A percentile compares a stretch with the other conserved stretches of the same genome.
Conservation (phyloP, 2,113 vertebrate species). For the Neolamprologus falcicula region DNA sequence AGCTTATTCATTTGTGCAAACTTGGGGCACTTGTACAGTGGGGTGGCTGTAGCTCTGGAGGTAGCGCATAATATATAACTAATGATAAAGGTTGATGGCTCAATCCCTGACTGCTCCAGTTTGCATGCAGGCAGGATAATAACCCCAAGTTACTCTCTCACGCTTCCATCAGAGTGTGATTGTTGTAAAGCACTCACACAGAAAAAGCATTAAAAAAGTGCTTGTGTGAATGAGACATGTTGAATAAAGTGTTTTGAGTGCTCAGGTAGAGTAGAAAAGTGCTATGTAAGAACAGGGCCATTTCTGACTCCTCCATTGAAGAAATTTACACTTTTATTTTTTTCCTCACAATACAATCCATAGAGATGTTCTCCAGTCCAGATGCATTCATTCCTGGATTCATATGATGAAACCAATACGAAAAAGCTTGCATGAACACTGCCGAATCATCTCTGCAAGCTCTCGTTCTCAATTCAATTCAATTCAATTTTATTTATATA, state of each 20-base stretch:
- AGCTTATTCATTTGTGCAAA: not conserved
- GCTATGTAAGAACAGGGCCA: not conserved
- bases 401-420: not conserved
- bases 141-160: not conserved
- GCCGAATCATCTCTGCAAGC: not conserved
- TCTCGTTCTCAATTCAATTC: not conserved
- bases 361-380: not conserved
- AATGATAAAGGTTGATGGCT: not conserved
- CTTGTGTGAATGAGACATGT: not conserved
- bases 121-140: not conserved
- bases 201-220: not conserved
- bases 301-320: not conserved
- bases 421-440: not conserved
- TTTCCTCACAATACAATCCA: not conserved
- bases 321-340: not conserved
- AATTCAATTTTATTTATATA: too few species aligned
- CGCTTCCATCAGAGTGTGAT: not conserved
- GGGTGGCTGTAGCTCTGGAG: not conserved
- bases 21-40: not conserved
- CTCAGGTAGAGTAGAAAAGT: not conserved
- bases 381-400: not conserved
- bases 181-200: not conserved
- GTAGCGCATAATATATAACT: not conserved
- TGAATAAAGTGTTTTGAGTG: not conserved
- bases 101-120: not conserved